phyloP scores from a whole-genome alignment of 2,888 invertebrate species.

The Nomada fucata region DNA sequence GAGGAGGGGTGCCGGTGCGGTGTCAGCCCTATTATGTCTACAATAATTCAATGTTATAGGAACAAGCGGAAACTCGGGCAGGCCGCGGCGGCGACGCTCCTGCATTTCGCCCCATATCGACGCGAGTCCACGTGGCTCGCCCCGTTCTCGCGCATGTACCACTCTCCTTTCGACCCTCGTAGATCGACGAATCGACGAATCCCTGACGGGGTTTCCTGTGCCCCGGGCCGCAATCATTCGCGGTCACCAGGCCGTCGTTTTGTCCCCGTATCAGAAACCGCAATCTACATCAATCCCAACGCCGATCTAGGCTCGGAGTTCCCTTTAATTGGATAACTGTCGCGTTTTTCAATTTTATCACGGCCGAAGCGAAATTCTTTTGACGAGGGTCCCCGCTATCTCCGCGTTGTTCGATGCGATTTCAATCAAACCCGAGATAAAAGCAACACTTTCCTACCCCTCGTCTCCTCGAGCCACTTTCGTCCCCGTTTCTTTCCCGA shows the following conservation, averaged over 20 bases:
- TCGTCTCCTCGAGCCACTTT: constrained; percentile 12
- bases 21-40: constrained; percentile 72
- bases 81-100: constrained; percentile 7
- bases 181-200: not conserved
- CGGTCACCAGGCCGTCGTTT: constrained; percentile 42
- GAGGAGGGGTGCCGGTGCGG: constrained; percentile 64
- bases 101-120: constrained; percentile 1
- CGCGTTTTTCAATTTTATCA: constrained; percentile 64
- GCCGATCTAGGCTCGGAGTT: constrained; percentile 40
- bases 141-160: constrained; percentile 7
- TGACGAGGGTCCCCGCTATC: constrained; percentile 44
- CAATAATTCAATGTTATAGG: constrained; percentile 70
- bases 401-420: constrained; percentile 49
- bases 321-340: constrained; percentile 63
- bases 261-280: constrained; percentile 55
- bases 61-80: constrained; percentile 37
- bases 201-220: constrained; percentile 7
- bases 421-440: constrained; percentile 61
- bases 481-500: not conserved
- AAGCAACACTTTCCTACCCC: constrained; percentile 41
- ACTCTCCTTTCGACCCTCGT: constrained; percentile 2
- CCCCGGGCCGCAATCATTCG: constrained; percentile 32
- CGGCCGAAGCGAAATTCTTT: constrained; percentile 58
- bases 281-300: constrained; percentile 65
- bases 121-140: not conserved